These are phyloP conservation scores for Nothocercus nigrocapillus DNA, from an alignment of 2,113 vertebrate genomes.

Conservation along the genomic window DNA sequence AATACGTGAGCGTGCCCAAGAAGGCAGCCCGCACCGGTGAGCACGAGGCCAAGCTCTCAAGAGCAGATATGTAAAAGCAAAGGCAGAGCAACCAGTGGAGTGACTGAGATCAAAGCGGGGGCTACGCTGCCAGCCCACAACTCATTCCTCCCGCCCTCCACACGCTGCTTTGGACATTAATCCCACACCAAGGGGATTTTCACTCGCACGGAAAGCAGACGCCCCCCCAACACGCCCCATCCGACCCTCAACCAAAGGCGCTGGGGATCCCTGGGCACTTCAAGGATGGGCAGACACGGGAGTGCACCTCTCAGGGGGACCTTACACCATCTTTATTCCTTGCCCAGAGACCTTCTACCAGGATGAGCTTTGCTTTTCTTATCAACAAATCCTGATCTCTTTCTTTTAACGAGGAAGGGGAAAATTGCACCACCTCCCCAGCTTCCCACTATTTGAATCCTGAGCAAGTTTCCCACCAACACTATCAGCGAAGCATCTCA, in stretches of 20 bases:
- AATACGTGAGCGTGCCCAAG: rapidly evolving
- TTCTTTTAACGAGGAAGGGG: neutral
- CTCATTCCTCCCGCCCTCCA: neutral
- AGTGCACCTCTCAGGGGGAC: neutral
- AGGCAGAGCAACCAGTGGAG: neutral
- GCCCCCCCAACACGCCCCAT: neutral
- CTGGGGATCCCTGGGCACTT: neutral
- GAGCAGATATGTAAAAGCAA: neutral
- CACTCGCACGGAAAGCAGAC: neutral
- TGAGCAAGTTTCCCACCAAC: neutral
- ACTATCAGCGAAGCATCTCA: neutral
- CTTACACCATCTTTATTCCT: neutral
- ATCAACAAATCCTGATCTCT: rapidly evolving
- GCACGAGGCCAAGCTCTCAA: neutral
- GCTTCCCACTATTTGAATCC: neutral
- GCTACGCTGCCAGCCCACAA: rapidly evolving
- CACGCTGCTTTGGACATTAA: neutral
- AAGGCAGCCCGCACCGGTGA: neutral
- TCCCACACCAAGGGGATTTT: neutral
- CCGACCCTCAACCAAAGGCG: rapidly evolving
- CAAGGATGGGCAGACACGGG: neutral
- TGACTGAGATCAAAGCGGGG: neutral
- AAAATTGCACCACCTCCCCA: neutral
- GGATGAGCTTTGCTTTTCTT: neutral
- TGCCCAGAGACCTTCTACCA: rapidly evolving